Conservation (phyloP, 1,140 invertebrate genomes). For the Heliconius melpomene region DNA sequence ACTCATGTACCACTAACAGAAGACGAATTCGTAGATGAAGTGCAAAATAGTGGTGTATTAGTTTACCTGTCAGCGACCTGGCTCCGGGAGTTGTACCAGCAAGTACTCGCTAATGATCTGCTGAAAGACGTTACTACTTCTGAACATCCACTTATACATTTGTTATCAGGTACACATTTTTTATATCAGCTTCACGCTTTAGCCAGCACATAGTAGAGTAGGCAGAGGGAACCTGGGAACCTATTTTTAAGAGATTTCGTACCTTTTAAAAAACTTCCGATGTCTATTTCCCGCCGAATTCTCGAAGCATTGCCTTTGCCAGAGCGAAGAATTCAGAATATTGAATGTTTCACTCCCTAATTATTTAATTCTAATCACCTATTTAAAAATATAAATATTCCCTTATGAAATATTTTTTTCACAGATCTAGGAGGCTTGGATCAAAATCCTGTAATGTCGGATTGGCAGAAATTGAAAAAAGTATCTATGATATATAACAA, state of each 20-base stretch:
- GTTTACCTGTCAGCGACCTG: slow-evolving; percentile 95
- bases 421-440: slow-evolving; percentile 92
- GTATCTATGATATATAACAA: slow-evolving; percentile 86
- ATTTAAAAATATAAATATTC: not conserved
- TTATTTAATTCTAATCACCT: too few relatives aligned
- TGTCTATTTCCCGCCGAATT: too few relatives aligned
- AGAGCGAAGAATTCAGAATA: too few relatives aligned
- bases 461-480: slow-evolving; percentile 91
- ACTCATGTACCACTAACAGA: slow-evolving; percentile 83
- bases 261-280: too few relatives aligned
- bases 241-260: too few relatives aligned
- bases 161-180: slow-evolving; percentile 85
- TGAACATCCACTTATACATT: slow-evolving; percentile 85
- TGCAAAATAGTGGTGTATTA: slow-evolving; percentile 93
- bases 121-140: slow-evolving; percentile 81
- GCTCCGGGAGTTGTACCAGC: slow-evolving; percentile 95
- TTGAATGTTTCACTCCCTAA: too few relatives aligned
- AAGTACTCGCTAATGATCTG: slow-evolving; percentile 89
- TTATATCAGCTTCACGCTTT: too few relatives aligned
- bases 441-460: slow-evolving; percentile 89
- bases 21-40: slow-evolving; percentile 94
- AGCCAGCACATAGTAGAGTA: too few relatives aligned
- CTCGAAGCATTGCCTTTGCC: too few relatives aligned
- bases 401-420: slow-evolving; percentile 17
- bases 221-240: too few relatives aligned